phyloP scores from a whole-genome alignment of 2,888 invertebrate genomes.

The Serripes groenlandicus region DNA sequence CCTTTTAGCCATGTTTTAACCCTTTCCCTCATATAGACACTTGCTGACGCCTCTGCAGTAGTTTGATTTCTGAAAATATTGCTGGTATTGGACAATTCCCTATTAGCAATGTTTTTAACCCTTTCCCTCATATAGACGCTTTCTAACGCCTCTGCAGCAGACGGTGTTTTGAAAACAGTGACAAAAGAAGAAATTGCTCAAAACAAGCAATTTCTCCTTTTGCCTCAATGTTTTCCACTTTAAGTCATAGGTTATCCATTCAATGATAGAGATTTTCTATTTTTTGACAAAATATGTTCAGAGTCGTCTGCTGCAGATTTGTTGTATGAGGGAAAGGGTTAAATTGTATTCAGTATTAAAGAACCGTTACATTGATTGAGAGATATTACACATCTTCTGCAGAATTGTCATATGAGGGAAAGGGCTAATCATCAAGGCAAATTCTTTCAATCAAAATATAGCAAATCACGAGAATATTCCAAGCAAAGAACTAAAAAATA shows the following conservation, averaged over 20 bases:
- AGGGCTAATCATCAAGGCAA: too few relatives aligned
- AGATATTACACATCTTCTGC: neutral
- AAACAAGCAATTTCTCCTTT: neutral
- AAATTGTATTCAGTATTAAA: neutral
- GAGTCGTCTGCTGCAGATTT: too few relatives aligned
- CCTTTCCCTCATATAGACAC: neutral
- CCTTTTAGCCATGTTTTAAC: neutral
- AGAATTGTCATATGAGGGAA: too few relatives aligned
- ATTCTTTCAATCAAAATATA: too few relatives aligned
- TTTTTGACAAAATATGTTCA: too few relatives aligned
- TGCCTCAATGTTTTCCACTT: too few relatives aligned
- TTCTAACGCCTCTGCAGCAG: neutral
- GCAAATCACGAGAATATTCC: too few relatives aligned
- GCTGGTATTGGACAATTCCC: neutral
- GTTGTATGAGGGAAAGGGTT: neutral
- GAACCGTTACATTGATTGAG: neutral
- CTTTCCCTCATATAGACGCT: neutral
- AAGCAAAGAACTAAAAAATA: too few relatives aligned
- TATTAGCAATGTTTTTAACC: neutral
- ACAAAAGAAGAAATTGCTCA: neutral
- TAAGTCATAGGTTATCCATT: too few relatives aligned
- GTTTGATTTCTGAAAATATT: neutral
- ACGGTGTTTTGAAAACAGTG: neutral
- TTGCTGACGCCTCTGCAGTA: neutral
- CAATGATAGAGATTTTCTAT: too few relatives aligned